Conservation (phyloP, 2,888 invertebrate genomes). For the Leucoma salicis region DNA sequence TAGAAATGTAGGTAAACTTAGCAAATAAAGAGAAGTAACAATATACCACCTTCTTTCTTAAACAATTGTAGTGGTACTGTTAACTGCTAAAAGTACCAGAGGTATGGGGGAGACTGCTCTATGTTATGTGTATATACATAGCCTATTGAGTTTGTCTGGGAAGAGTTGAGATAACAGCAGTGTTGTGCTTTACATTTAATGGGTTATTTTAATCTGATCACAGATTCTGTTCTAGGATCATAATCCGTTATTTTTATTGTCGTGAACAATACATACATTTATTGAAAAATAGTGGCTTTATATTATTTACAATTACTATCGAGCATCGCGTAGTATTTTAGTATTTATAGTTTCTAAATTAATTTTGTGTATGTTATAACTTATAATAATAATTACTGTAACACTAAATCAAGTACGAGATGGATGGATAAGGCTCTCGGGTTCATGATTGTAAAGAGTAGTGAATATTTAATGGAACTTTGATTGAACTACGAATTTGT, state of each 20-base stretch:
- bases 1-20: neutral
- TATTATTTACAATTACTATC: conserved; percentile 10
- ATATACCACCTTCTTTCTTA: too few species aligned
- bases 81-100: neutral
- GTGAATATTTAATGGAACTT: conserved; percentile 20
- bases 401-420: conserved; percentile 27
- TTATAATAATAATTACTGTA: conserved; percentile 19
- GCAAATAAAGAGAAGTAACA: neutral
- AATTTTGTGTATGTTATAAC: conserved; percentile 22
- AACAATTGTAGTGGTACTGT: too few species aligned
- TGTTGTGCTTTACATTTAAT: conserved; percentile 13
- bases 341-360: conserved; percentile 23
- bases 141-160: conserved; percentile 15
- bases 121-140: conserved; percentile 10
- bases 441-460: conserved; percentile 46
- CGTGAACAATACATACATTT: conserved; percentile 9
- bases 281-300: conserved; percentile 8
- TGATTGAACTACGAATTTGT: neutral
- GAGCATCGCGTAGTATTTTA: conserved; percentile 45
- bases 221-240: conserved; percentile 10
- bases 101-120: conserved; percentile 6
- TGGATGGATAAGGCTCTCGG: conserved; percentile 58
- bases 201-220: conserved; percentile 12
- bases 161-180: conserved; percentile 9
- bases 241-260: conserved; percentile 13